Conservation (phyloP, 2,797 vertebrate genomes). For the Pagetopsis macropterus region DNA sequence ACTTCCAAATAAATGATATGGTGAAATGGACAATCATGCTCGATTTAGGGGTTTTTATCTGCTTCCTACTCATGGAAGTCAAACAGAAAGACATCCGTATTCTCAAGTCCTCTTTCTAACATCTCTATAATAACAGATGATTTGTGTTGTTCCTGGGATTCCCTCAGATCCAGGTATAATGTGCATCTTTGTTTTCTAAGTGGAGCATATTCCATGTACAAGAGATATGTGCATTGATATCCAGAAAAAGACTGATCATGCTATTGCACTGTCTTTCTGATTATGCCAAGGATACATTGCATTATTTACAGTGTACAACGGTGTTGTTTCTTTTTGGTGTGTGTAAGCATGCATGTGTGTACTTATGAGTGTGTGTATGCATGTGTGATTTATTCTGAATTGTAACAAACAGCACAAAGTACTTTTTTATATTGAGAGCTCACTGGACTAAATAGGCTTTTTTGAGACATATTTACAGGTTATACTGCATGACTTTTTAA, state of each 20-base stretch:
- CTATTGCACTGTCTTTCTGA: slow-evolving; percentile 77
- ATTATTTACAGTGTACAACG: slow-evolving; percentile 68
- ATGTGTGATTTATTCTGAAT: slow-evolving; percentile 73
- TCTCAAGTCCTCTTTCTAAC: slow-evolving; percentile 45
- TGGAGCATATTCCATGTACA: slow-evolving; percentile 58
- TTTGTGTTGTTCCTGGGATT: slow-evolving; percentile 55
- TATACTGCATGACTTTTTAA: slow-evolving; percentile 71
- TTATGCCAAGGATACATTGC: slow-evolving; percentile 82
- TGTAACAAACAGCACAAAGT: slow-evolving; percentile 77
- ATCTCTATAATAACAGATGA: slow-evolving; percentile 47
- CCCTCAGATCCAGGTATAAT: slow-evolving; percentile 61
- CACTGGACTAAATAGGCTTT: slow-evolving; percentile 55
- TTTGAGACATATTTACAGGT: slow-evolving; percentile 53
- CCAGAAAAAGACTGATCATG: slow-evolving; percentile 62
- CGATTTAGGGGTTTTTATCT: slow-evolving; percentile 47
- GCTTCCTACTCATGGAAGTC: slow-evolving; percentile 34
- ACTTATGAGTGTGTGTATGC: slow-evolving; percentile 69
- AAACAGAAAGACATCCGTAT: slow-evolving; percentile 32
- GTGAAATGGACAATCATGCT: slow-evolving; percentile 66
- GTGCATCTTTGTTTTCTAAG: slow-evolving; percentile 64
- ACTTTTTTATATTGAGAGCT: slow-evolving; percentile 64
- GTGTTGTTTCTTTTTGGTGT: slow-evolving; percentile 63
- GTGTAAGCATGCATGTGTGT: slow-evolving; percentile 70
- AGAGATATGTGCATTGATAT: slow-evolving; percentile 56
- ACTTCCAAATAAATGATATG: slow-evolving; percentile 34